Evolutionary conservation across 1,140 invertebrate genomes (phyloP), one percentile per base, ranked within the genome.

Genomic region (Lasioglossum baleicum): DNA sequence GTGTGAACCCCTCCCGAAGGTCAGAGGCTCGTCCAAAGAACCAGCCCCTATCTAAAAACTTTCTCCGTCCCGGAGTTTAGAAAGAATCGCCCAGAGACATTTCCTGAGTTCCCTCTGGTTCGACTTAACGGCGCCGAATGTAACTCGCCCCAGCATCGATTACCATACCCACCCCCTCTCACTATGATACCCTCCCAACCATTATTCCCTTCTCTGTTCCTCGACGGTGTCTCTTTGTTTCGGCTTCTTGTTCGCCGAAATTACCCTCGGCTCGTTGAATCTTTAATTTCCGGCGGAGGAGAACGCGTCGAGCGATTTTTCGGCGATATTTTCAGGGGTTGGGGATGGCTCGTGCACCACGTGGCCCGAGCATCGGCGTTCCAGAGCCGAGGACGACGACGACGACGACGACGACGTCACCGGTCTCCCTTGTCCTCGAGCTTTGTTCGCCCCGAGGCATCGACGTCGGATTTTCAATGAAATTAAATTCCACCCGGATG

Each of bases 251-350:
- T 78, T 60, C 84, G 72, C 72, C 78, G 71, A 88, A 90, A 90
- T 90, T 89, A 89, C 83, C 84, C 66, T 75, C 87, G 84, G 84
- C 88, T 90, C 88, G 88, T 90, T 90, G 88, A 90, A 89, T 90
- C 88, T 90, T 90, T 90, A 89, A 90, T 90, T 90, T 90, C 89
- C 89, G 89, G 88, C 79, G 69, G 81, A 80, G 75, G 58, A 84
- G 80, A 76, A 69, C 69, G 61, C 31, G 75, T 48, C 40, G 71
- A 63, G 73, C 75, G 76, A 87, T 86, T 89, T 89, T 88, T 82
- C 35, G 73, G 80, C 81, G 81, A 88, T 88, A 82, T 86, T 85
- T 85, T 86, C 77, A 20, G 7, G 56, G 0, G 2, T 20, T 2
- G 35, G 13, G 35, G 8, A 31, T 15, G n/a, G 70, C 20, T 31